Percentiles rank a stretch among this genome's conserved stretches.
phyloP scores from a whole-genome alignment of 2,888 invertebrate species.

The Limulus polyphemus region DNA sequence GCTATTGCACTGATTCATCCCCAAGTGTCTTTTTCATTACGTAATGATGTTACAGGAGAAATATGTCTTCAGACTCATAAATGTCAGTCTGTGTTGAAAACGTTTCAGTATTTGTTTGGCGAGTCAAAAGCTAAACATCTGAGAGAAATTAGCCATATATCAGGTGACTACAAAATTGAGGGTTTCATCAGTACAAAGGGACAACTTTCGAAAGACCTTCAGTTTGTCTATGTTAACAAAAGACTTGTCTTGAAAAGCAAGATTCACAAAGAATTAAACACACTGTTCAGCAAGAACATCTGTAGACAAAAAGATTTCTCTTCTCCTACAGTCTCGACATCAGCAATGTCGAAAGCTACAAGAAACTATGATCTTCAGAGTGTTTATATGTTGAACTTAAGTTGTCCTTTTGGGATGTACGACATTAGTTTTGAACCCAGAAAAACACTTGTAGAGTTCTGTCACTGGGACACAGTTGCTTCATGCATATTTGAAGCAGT shows the following conservation, averaged over 20 bases:
- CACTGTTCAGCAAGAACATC: constrained; percentile 33
- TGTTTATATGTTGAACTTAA: constrained; percentile 45
- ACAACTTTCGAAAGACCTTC: constrained; percentile 40
- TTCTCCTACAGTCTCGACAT: not conserved
- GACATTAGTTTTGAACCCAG: constrained; percentile 43
- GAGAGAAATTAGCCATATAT: constrained; percentile 36
- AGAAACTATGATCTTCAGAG: constrained; percentile 7
- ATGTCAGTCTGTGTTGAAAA: constrained; percentile 44
- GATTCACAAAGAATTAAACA: constrained; percentile 41
- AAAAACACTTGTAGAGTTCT: constrained; percentile 45
- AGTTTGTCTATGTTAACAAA: constrained; percentile 55
- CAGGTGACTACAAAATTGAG: constrained; percentile 42
- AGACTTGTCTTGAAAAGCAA: constrained; percentile 44
- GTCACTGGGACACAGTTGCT: constrained; percentile 41
- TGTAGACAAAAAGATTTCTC: constrained; percentile 2
- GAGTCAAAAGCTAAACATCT: constrained; percentile 36
- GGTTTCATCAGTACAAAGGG: constrained; percentile 47
- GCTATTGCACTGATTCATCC: constrained; percentile 52
- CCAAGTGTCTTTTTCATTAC: constrained; percentile 50
- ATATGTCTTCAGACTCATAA: constrained; percentile 49
- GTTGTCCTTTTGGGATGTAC: constrained; percentile 42
- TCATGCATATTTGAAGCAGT: no score
- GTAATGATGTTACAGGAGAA: constrained; percentile 50
- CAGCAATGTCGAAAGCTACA: constrained; percentile 5
- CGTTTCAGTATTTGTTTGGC: constrained; percentile 43